phyloP scores from a whole-genome alignment of 2,888 invertebrate species.

The Deilephila elpenor region DNA sequence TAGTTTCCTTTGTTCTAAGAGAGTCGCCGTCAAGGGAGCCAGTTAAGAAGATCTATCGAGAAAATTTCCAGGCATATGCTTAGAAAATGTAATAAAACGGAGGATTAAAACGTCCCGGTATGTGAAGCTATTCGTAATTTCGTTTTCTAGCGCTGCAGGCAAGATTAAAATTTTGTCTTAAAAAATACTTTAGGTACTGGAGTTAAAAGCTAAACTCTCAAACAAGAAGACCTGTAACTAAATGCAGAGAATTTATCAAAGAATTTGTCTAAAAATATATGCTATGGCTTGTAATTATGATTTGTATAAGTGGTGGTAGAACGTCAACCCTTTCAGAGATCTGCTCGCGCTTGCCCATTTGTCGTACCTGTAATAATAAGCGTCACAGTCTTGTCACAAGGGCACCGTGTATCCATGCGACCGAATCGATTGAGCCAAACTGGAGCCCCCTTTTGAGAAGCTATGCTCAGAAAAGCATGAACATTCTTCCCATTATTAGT shows the following conservation, averaged over 20 bases:
- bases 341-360: too few species aligned
- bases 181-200: not conserved
- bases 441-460: too few species aligned
- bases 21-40: not conserved
- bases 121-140: slow-evolving; percentile 7
- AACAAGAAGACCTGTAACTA: not conserved
- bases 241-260: not conserved
- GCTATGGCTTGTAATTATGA: too few species aligned
- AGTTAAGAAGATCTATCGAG: not conserved
- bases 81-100: slow-evolving; percentile 5
- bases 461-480: too few species aligned
- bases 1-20: not conserved
- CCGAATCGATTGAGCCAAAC: too few species aligned
- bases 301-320: too few species aligned
- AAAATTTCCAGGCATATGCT: slow-evolving; percentile 6
- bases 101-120: slow-evolving; percentile 1
- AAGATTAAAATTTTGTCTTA: not conserved
- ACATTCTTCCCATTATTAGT: too few species aligned
- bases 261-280: too few species aligned
- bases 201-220: not conserved
- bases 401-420: too few species aligned
- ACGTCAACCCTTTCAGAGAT: too few species aligned
- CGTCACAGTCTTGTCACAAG: too few species aligned
- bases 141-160: not conserved
- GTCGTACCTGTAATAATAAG: too few species aligned